Evolutionary conservation across 1,140 invertebrate species (phyloP).

Genomic region (Trypoxylus dichotomus): DNA sequence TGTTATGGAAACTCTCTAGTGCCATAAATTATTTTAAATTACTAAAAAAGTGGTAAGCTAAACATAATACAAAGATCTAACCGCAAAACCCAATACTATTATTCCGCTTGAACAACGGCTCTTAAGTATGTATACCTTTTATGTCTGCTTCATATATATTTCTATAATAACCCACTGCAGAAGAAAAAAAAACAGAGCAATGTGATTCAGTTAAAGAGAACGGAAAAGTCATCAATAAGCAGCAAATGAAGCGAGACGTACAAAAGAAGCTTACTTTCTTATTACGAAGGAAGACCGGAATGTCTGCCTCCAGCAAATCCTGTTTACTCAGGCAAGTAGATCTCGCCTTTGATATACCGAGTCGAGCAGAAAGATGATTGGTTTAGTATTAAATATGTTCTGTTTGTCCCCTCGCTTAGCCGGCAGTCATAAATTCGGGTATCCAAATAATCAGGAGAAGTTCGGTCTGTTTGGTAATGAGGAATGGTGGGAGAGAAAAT

Average conservation of each 20-base stretch:
- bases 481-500: neutral
- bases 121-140: no score
- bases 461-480: neutral
- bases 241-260: neutral
- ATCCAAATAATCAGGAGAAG: neutral
- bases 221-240: neutral
- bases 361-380: neutral
- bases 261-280: neutral
- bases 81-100: no score
- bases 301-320: neutral
- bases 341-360: slow-evolving; percentile 3
- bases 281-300: neutral
- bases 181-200: neutral
- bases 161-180: no score
- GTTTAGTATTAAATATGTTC: slow-evolving; percentile 10
- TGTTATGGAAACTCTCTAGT: no score
- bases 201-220: neutral
- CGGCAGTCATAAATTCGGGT: neutral
- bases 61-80: no score
- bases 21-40: no score
- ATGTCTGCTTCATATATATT: no score
- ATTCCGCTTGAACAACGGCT: no score
- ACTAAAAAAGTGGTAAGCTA: no score
- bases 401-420: neutral
- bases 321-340: slow-evolving; percentile 4